phyloP scores from a whole-genome alignment of 1,140 invertebrate species.

The Solen grandis region DNA sequence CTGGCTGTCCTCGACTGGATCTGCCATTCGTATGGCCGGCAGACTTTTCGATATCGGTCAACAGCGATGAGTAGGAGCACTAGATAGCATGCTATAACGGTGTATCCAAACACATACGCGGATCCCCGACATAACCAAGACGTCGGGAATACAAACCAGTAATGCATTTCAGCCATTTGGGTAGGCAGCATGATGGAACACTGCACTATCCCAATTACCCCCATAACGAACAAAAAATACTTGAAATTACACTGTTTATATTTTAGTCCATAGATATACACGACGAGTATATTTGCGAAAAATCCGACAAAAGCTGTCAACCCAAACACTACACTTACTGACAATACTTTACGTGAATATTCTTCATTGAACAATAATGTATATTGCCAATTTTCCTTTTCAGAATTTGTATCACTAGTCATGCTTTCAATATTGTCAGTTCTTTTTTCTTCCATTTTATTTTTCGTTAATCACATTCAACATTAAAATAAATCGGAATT shows the following conservation, averaged over 20 bases:
- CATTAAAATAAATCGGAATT: too few species aligned
- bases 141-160: conserved; percentile 46
- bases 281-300: conserved; percentile 34
- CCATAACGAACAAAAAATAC: conserved; percentile 45
- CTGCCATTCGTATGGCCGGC: conserved; percentile 49
- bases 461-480: too few species aligned
- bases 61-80: conserved; percentile 32
- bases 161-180: conserved; percentile 51
- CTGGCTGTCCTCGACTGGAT: conserved; percentile 34
- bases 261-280: conserved; percentile 42
- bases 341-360: conserved; percentile 23
- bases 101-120: conserved; percentile 45
- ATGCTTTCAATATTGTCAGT: too few species aligned
- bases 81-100: conserved; percentile 39
- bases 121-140: conserved; percentile 51
- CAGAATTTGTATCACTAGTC: too few species aligned
- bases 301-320: conserved; percentile 36
- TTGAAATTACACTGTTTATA: conserved; percentile 55
- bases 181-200: conserved; percentile 51
- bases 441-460: too few species aligned
- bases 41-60: conserved; percentile 48
- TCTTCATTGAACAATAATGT: conserved; percentile 11
- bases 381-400: background rate
- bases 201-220: conserved; percentile 37
- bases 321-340: conserved; percentile 46